Percentiles rank a stretch among this genome's conserved stretches.
These are phyloP conservation scores for Ophion slaviceki DNA, from an alignment of 2,888 invertebrate genomes.

Conservation along the genomic window DNA sequence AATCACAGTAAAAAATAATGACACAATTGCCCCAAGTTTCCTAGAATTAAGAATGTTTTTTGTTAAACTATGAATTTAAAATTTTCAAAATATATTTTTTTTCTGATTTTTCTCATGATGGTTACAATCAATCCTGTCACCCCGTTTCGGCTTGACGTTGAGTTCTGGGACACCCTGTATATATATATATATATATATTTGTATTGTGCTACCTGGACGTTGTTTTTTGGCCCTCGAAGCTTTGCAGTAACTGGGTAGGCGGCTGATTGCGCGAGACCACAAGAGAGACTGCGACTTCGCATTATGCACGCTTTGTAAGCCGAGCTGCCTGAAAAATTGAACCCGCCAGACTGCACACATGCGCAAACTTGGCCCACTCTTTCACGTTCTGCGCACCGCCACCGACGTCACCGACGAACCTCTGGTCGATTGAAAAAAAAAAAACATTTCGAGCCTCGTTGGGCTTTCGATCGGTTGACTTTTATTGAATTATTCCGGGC, in stretches of 20 bases:
- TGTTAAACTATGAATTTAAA: too few species aligned
- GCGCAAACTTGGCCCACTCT: slow-evolving; percentile 22
- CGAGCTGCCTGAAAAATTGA: slow-evolving; percentile 78
- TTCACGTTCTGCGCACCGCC: slow-evolving; percentile 35
- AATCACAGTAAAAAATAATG: too few species aligned
- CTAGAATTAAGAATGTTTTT: too few species aligned
- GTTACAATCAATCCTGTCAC: too few species aligned
- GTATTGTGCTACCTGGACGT: slow-evolving; percentile 65
- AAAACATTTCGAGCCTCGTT: neutral
- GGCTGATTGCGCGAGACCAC: slow-evolving; percentile 76
- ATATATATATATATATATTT: neutral
- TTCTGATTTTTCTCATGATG: too few species aligned
- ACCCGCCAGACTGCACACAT: slow-evolving; percentile 58
- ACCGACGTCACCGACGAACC: slow-evolving; percentile 33
- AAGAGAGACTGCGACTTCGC: slow-evolving; percentile 69
- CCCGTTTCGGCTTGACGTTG: too few species aligned
- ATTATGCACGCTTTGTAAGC: slow-evolving; percentile 79
- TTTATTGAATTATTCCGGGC: slow-evolving; percentile 43
- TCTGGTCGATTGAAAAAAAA: neutral
- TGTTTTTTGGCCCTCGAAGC: slow-evolving; percentile 54
- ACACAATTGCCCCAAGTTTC: too few species aligned
- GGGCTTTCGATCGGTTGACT: slow-evolving; percentile 57
- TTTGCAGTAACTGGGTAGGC: slow-evolving; percentile 65
- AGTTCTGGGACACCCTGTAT: too few species aligned
- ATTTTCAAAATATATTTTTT: too few species aligned